Conservation (phyloP, 2,113 vertebrate genomes). For the Bungarus multicinctus region DNA sequence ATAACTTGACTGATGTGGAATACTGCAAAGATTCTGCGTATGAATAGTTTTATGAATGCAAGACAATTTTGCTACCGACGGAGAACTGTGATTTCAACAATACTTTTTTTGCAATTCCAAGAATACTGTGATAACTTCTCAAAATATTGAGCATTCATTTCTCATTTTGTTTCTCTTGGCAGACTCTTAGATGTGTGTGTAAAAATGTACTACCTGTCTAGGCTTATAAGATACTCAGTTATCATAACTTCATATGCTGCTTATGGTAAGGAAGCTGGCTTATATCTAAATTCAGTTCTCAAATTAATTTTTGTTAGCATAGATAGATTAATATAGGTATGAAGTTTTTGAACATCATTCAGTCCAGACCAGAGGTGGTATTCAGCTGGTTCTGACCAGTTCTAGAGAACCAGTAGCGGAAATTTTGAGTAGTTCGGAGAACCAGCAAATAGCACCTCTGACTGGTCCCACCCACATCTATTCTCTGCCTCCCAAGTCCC, state of each 20-base stretch:
- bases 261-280: neutral
- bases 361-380: no score
- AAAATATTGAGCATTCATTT: neutral
- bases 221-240: neutral
- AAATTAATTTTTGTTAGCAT: neutral
- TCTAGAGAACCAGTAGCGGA: no score
- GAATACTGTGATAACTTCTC: neutral
- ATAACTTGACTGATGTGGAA: accelerated
- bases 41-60: accelerated
- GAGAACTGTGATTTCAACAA: neutral
- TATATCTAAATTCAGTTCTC: neutral
- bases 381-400: no score
- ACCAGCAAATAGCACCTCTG: no score
- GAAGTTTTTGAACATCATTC: neutral
- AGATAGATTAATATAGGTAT: neutral
- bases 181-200: neutral
- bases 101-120: neutral
- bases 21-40: accelerated
- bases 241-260: neutral
- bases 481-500: no score
- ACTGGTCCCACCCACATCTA: no score
- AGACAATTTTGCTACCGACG: accelerated
- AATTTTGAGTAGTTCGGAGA: no score
- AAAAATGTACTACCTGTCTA: neutral
- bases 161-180: neutral